A percentile compares a stretch with the other conserved stretches of the same genome.
These are phyloP conservation scores for Trogon surrucura DNA, from an alignment of 2,113 vertebrate species.

Conservation along the genomic window DNA sequence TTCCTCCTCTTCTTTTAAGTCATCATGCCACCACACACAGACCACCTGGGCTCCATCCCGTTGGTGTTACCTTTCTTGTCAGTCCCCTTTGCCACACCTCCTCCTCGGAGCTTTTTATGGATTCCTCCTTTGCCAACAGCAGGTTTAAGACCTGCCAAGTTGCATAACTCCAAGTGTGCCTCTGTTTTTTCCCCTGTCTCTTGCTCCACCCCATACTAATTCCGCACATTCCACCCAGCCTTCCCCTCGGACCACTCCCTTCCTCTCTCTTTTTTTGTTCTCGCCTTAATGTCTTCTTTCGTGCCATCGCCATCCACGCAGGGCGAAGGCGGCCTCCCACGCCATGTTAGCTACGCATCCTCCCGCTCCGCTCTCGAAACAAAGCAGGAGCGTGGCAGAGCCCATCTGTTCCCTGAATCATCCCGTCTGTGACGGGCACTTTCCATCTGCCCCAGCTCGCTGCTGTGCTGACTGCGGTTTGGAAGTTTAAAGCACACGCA, in stretches of 20 bases:
- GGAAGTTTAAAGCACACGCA: neutral
- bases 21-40: neutral
- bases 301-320: neutral
- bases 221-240: slow-evolving; percentile 53
- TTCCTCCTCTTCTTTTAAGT: neutral
- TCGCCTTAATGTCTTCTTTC: neutral
- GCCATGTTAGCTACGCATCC: neutral
- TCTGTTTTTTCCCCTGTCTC: neutral
- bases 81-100: neutral
- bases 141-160: slow-evolving; percentile 6
- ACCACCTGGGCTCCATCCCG: neutral
- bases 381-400: neutral
- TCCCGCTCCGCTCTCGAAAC: neutral
- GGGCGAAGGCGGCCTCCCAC: neutral
- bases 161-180: neutral
- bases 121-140: neutral
- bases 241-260: slow-evolving; percentile 26
- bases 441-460: slow-evolving; percentile 27
- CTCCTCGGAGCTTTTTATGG: neutral
- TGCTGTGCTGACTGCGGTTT: neutral
- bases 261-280: slow-evolving; percentile 6
- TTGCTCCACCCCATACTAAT: slow-evolving; percentile 58
- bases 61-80: neutral
- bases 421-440: neutral
- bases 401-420: slow-evolving; percentile 59